Conservation (phyloP, 2,113 vertebrate genomes). For the Actenoides lindsayi region DNA sequence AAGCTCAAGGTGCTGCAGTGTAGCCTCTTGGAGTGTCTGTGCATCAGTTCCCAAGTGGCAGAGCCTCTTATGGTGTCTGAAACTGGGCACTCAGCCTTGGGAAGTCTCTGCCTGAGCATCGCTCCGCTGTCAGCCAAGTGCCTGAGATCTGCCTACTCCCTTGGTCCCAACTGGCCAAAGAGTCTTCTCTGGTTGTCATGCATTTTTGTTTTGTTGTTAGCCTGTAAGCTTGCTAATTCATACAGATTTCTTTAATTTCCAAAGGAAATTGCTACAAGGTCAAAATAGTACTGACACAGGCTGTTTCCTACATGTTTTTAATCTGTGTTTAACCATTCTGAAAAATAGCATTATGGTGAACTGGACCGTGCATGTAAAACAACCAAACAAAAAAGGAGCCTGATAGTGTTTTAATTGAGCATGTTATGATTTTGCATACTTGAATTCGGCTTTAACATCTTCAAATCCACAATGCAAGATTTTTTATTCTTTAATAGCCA, state of each 20-base stretch:
- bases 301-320: not conserved
- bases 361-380: not conserved
- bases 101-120: not conserved
- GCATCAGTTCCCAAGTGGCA: not conserved
- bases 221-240: not conserved
- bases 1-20: not conserved
- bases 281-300: not conserved
- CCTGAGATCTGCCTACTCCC: not conserved
- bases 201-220: not conserved
- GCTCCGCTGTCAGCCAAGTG: rapidly evolving
- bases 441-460: not conserved
- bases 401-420: not conserved
- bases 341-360: not conserved
- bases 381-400: not conserved
- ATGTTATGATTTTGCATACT: not conserved
- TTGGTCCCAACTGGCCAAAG: rapidly evolving
- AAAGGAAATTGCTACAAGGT: slow-evolving; percentile 9
- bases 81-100: rapidly evolving
- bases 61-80: not conserved
- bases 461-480: not conserved
- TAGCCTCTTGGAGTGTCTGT: not conserved
- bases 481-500: not conserved
- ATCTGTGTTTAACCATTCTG: not conserved
- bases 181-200: not conserved
- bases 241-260: not conserved